Base-by-base conservation (phyloP, 2,888 invertebrate genomes). In the Caenorhabditis becei region DNA sequence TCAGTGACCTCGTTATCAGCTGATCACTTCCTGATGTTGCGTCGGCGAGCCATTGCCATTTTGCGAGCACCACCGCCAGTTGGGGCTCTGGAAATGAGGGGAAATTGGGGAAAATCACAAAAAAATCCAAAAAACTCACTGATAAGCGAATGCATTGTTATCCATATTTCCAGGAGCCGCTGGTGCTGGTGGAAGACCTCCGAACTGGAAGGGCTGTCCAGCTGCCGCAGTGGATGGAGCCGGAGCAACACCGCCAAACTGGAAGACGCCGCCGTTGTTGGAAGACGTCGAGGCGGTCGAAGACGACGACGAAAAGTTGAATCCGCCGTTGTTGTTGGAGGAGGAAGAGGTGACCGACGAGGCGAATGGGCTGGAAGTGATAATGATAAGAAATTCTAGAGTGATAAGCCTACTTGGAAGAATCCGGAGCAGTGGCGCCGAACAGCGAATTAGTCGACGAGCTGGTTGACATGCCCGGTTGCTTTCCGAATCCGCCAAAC, bases 41-140 rank as follows among this genome's bases (percentile, higher is more conserved):
- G 65, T n/a, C 81, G 77, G n/a, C 81, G 81, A 58, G 77, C 81
- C 35, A 70, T 32, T 24, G 81, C 81, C 77, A 81, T 77, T 77
- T 81, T 81, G 16, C 81, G 71, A 14, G 56, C 62, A 4, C 62
- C 67, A n/a, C n/a, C 26, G 23, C 51, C 59, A 35, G 56, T 37
- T 70, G 74, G 54, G 20, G 71, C 58, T 53, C 71, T 66, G 59
- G 44, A 71, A 71, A 28, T 49, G n/a, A 20, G 26, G 28, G n/a
- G 32, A 32, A 32, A 32, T 10, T 32, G 32, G 32, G 32, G 10
- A 32, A 32, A 32, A 32, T 47, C n/a, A 56, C 23, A 24, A 59
- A 32, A 41, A 18, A 20, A 24, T 20, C 20, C n/a, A 62, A 20
- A 49, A 32, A 61, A 72, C 74, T 67, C 23, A 80, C 80, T 80